Evolutionary conservation across 2,797 vertebrate species (phyloP).

Genomic region (Hypotaenidia okinawae): DNA sequence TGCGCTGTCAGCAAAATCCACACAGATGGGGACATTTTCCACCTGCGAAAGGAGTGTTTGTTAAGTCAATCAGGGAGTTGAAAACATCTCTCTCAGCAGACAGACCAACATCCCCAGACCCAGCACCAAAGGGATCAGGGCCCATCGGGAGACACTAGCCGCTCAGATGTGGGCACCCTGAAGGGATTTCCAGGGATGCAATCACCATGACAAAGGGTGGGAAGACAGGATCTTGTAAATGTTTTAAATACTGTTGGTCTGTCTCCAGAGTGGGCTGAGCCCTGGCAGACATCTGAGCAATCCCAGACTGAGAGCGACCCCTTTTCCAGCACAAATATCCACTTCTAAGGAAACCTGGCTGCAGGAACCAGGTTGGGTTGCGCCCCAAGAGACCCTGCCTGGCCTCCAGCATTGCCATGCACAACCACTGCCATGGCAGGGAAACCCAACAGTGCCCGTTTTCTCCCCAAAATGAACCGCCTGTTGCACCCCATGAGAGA

Average conservation of each 20-base stretch:
- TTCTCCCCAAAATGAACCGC: not conserved
- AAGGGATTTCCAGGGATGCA: not conserved
- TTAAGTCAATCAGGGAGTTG: not conserved
- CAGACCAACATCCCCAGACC: not conserved
- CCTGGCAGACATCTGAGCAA: accelerated
- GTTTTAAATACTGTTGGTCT: not conserved
- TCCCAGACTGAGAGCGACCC: not conserved
- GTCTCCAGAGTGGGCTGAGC: not conserved
- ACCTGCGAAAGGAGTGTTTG: not conserved
- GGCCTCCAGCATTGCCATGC: not conserved
- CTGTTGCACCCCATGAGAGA: not conserved
- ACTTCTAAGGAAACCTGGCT: not conserved
- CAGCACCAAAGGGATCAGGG: not conserved
- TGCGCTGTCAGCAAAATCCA: not conserved
- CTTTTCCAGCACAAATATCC: not conserved
- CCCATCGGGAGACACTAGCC: not conserved
- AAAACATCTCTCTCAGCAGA: not conserved
- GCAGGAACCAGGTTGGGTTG: not conserved
- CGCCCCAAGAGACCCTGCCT: not conserved
- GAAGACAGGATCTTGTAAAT: not conserved
- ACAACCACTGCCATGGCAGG: not conserved
- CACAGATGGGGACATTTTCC: not conserved
- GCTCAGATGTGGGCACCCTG: not conserved
- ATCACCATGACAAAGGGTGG: not conserved
- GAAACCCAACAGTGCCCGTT: accelerated